Base-by-base conservation (phyloP, 30 jellyfish, hydroid and myxozoan species). In the Cassiopea andromeda region DNA sequence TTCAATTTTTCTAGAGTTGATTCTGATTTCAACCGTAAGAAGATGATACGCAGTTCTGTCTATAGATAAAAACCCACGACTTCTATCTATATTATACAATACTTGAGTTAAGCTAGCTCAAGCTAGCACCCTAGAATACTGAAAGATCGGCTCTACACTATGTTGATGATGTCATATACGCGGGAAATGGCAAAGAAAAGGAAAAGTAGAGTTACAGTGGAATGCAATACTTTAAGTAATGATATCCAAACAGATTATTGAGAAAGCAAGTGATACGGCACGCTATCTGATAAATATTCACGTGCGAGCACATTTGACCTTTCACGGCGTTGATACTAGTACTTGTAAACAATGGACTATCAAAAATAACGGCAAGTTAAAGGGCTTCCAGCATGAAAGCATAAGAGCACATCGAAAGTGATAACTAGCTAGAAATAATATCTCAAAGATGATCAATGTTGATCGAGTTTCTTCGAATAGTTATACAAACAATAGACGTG, bases 401-500 rank as follows among this genome's bases (percentile, higher is more conserved):
- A 5, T 70, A 43, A 70, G 73, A 5, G 7, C 79, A 15, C 46
- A 7, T 70, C 27, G 17, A 70, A 43, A 9, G 19, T 43, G 79
- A 70, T 70, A 70, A 70, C 14, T 9, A 70, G 50, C 27, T 70
- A 3, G 58, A 19, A 70, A 70, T 43, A 54, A 70, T 70, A 70
- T 70, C 79, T 70, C 54, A 4, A 1, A 43, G 79, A 77, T 77
- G 47, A 77, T 77, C 86, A 77, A 49, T 48, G 75, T 77, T 77
- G 75, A 15, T 77, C 72, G 46, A 19, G 19, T 77, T 48, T 44
- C 50, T 46, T 9, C 72, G 75, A 14, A 48, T 19, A 50, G 86
- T 61, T 18, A 45, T 66, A 59, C 48, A 66, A 81, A 81, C 90
- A 81, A 81, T 81, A 60, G 60, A 81, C 90, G 90, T 81, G 90